Base-by-base conservation (phyloP, 2,888 invertebrate species). In the Eupithecia dodoneata region DNA sequence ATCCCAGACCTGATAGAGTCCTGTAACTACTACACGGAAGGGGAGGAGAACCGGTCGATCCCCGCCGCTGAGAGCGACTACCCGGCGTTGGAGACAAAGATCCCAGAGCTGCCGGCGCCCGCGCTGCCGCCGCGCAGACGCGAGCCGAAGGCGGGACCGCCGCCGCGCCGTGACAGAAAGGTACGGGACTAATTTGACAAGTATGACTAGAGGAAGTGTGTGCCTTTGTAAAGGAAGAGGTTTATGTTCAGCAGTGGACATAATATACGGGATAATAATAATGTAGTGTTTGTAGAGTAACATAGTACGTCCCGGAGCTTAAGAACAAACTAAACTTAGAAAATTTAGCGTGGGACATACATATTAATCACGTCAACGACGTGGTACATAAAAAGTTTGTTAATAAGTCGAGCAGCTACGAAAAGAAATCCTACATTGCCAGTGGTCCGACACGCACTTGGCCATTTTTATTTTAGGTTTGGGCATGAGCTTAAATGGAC, bases 1-100 rank as follows among this genome's bases (percentile, higher is more conserved):
- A 95, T 95, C 83, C 95, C 95, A 77, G 95, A 95, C 87, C 91
- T 95, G 74, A 95, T 95, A 85, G 94, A 94, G 86, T 94, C 94
- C 71, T 95, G 95, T 90, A 94, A 95, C 90, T 95, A 90, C 87
- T 95, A 95, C 89, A 88, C 88, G 75, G 94, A 94, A 85, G 91
- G 88, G 82, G 89, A 86, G 79, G 72, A 72, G 77, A 71, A 76
- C 78, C 72, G 76, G 76, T 77, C 80, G 75, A 55, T 73, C 42
- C 79, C 76, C 74, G 80, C 81, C 81, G 79, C 78, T 77, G 77
- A 82, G 81, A 77, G 83, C 15, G 86, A 82, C 82, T 86, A 88
- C 81, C 85, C 86, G 49, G 82, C 85, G 74, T 82, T 82, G 70
- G 83, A 82, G 80, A 73, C 79, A 77, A 73, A 79, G 12, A 49